Evolutionary conservation across 2,888 invertebrate genomes (phyloP), one percentile per base, ranked within the genome.

Genomic region (Diplazon laetatorius): DNA sequence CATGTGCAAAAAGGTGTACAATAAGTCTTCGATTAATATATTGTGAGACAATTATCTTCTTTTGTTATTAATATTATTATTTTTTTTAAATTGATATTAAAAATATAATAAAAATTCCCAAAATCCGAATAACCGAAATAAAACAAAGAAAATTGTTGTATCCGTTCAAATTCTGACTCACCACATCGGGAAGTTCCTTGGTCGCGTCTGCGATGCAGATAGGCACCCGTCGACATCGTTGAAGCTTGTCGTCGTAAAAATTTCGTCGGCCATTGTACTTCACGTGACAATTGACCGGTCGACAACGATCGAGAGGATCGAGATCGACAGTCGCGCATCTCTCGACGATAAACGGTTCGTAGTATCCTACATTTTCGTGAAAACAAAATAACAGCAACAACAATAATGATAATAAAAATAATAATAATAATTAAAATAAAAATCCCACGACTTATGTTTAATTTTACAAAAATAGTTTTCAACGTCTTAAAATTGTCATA

Each of bases 261-360:
- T 91, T 93, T 42, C 91, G 90, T 63, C 87, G 87, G 0, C 93
- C 93, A 62, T 92, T 91, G 85, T 93, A 93, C 77, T 93, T 93
- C 80, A 92, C 91, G 73, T 92, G 91, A 81, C 93, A 93, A 82
- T 93, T 91, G 0, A 92, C 91, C 0, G 92, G 92, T n/a, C 87
- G 89, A 82, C 93, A 93, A 44, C 91, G 91, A 20, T 90, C 87
- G 9, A 92, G 86, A 14, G 92, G 92, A 75, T 93, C 91, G 83
- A 91, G 87, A 87, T 93, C 93, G 81, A 86, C 77, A 2, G 89
- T 88, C 35, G 59, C n/a, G 71, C 83, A 84, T 78, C 66, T 80
- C 77, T 78, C 76, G 37, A 80, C 81, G 14, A 52, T 55, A 16
- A 68, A 10, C 6, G 74, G 71, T 16, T 77, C 75, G 76, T 83